Base-by-base conservation (phyloP, 2,797 vertebrate species). In the Odontamblyopus lacepedii region DNA sequence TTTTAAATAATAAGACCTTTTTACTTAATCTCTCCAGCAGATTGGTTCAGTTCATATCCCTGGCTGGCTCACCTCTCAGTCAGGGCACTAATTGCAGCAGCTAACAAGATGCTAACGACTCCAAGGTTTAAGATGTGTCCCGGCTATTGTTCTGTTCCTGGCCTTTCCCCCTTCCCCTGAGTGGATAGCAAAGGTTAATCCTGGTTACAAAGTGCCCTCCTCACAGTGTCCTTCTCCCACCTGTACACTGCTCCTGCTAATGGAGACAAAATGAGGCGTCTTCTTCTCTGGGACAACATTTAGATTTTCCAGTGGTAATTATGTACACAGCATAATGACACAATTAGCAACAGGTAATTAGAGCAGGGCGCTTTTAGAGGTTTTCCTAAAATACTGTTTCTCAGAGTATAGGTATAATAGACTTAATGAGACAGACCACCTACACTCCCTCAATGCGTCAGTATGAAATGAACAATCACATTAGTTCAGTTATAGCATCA, bases 51-150 rank as follows among this genome's bases (percentile, higher is more conserved):
- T 74, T 61, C 2, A 1, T 73, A 7, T 74, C 70, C 74, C 72
- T 70, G 5, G 2, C 16, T 27, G 71, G 53, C 68, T 64, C 70
- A 56, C 67, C 78, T 56, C 23, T 70, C 75, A 51, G 71, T 81
- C 78, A 72, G 18, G 3, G 76, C 55, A 50, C 67, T 85, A 82
- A 89, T 85, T 78, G 72, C 63, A 76, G 67, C 71, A 50, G 44
- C 73, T 85, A 90, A 91, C 63, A 53, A 85, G 79, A 77, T 71
- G 75, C 76, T 84, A 88, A 89, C 55, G 62, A 79, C 73, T 66
- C 62, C 56, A 6, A 71, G 30, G 71, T 79, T 72, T 67, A 57
- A 63, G 63, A 44, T 69, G 59, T 79, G 73, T 79, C 79, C 78
- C 67, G 79, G 71, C 67, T 55, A 72, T 0, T 18, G 67, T 73